Percentiles rank a stretch among this genome's conserved stretches.
Conservation (phyloP, 2,797 vertebrate species). For the Agapornis canus region DNA sequence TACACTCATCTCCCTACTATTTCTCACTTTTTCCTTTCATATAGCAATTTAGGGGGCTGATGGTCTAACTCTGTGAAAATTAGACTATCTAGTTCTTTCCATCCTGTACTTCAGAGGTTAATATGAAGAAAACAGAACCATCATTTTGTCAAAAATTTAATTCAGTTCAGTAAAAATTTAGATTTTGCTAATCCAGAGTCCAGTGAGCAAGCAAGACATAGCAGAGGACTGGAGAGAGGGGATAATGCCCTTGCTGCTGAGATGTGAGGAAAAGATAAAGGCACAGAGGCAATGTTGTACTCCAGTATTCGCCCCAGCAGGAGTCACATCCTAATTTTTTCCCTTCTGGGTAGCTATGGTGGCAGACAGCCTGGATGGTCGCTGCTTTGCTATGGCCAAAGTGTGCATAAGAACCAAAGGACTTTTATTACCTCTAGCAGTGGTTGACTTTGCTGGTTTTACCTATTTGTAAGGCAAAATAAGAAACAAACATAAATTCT, state of each 20-base stretch:
- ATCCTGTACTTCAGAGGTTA: neutral
- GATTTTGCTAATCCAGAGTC: neutral
- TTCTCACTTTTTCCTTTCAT: neutral
- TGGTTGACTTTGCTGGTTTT: neutral
- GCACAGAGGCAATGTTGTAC: neutral
- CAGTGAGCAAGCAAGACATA: neutral
- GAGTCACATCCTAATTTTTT: neutral
- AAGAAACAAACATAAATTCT: neutral
- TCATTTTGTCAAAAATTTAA: neutral
- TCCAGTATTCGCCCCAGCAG: neutral
- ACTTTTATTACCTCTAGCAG: neutral
- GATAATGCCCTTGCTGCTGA: neutral
- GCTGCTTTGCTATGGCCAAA: neutral
- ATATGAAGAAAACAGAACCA: neutral
- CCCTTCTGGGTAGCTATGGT: fast-evolving
- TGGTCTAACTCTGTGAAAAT: neutral
- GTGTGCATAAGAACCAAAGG: neutral
- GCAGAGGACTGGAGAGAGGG: neutral
- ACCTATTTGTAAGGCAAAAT: neutral
- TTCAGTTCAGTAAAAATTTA: neutral
- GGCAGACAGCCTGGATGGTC: neutral
- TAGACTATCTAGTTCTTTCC: neutral
- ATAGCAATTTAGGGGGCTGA: neutral
- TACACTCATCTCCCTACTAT: neutral
- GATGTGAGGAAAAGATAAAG: neutral